Evolutionary conservation across 2,888 invertebrate species (phyloP), one percentile per base, ranked within the genome.

Genomic region (Nineta flava): DNA sequence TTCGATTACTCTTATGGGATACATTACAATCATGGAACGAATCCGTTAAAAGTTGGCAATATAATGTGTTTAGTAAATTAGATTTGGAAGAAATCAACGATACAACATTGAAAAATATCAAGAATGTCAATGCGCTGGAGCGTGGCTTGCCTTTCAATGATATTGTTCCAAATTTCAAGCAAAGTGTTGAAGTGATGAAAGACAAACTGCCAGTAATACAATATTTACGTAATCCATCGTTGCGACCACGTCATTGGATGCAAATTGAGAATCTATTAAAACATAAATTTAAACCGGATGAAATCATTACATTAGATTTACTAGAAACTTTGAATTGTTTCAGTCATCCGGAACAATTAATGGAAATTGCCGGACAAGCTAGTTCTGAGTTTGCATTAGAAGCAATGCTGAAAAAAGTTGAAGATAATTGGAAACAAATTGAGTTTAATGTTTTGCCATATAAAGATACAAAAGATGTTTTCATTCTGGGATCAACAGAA

Each of bases 371-470:
- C 0, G 83, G 83, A 0, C 86, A 88, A 62, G 93, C 93, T 0
- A 88, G 86, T 57, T 88, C 91, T 2, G 93, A 94, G 63, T 82
- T 83, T 3, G 82, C 83, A 6, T 72, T 93, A 10, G 92, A 93
- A 65, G 68, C 70, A 7, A 73, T 92, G 59, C 69, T 93, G 6
- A 85, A 82, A 60, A 87, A 83, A 72, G 83, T 92, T 41, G 90
- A 91, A 65, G 84, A 83, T 56, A 70, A 81, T 2, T 93, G 92
- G 91, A 83, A 87, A 56, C 68, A 77, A 0, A 70, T 86, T 2
- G 87, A 91, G 60, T 83, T 92, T 56, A 73, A 79, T 1, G 80
- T 92, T 1, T 62, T 87, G 0, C 70, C 76, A 0, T 85, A 92
- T 66, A 87, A 86, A 59, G 90, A 92, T 55, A 70, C 79, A 1